Conservation (phyloP, 2,888 invertebrate species). For the Byasa hedistus region DNA sequence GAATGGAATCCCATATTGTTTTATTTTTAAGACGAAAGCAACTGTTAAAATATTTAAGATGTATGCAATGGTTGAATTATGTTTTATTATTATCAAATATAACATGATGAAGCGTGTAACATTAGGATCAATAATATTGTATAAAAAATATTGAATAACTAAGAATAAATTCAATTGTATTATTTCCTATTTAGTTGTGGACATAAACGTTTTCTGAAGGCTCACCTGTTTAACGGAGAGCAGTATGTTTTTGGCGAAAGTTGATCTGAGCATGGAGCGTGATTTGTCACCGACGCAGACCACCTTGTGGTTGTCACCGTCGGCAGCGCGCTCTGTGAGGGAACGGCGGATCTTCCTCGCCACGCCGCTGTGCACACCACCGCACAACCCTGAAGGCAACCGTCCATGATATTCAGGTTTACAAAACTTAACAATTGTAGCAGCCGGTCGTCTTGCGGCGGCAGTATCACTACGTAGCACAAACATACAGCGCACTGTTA, state of each 20-base stretch:
- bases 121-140: too few relatives aligned
- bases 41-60: too few relatives aligned
- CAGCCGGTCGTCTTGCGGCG: not conserved
- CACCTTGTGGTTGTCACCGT: conserved; percentile 70
- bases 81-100: too few relatives aligned
- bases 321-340: conserved; percentile 52
- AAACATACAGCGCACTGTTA: too few relatives aligned
- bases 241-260: conserved; percentile 74
- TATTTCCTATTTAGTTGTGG: too few relatives aligned
- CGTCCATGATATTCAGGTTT: not conserved
- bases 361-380: conserved; percentile 86
- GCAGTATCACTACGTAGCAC: not conserved
- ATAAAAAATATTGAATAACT: too few relatives aligned
- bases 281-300: conserved; percentile 87
- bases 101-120: too few relatives aligned
- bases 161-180: too few relatives aligned
- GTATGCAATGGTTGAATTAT: too few relatives aligned
- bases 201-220: not conserved
- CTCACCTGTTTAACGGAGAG: conserved; percentile 80
- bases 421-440: not conserved
- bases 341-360: conserved; percentile 79
- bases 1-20: too few relatives aligned
- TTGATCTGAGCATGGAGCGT: conserved; percentile 77
- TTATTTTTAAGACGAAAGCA: too few relatives aligned
- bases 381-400: conserved; percentile 82